These are phyloP conservation scores for Lepidostoma basale DNA, from an alignment of 1,140 invertebrate genomes.

Conservation along the genomic window DNA sequence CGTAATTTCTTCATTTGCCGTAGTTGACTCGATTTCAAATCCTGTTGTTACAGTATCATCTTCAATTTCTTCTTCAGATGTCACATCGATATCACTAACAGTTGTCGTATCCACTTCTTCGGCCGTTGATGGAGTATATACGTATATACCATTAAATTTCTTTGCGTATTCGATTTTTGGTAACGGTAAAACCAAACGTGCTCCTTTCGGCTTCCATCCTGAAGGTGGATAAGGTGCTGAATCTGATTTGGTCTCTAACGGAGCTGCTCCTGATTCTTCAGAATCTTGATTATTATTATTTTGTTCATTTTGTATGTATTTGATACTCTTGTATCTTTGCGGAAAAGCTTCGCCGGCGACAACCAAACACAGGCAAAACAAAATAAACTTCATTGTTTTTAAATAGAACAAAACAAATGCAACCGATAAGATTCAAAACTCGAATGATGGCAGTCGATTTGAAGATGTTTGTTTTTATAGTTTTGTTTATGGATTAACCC, in stretches of 20 bases:
- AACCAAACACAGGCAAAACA: conserved; percentile 4
- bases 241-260: background rate
- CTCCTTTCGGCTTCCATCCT: conserved; percentile 52
- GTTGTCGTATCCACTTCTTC: too few species aligned
- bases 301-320: background rate
- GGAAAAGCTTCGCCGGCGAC: background rate
- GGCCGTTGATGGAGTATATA: background rate
- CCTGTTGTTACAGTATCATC: too few species aligned
- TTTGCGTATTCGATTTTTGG: conserved; percentile 12
- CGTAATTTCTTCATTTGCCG: conserved; percentile 47
- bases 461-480: too few species aligned
- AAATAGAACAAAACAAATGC: too few species aligned
- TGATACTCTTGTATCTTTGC: background rate
- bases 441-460: too few species aligned
- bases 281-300: background rate
- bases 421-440: too few species aligned
- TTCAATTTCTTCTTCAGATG: too few species aligned
- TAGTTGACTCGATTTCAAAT: too few species aligned
- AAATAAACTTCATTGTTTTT: too few species aligned
- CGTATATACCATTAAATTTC: background rate
- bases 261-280: background rate
- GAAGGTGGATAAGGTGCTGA: conserved; percentile 54
- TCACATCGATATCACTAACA: too few species aligned
- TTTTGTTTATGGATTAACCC: too few species aligned
- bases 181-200: conserved; percentile 52